Percentiles rank a stretch among this genome's conserved stretches.
Evolutionary conservation across 2,113 vertebrate genomes (phyloP).

Genomic region (Willisornis vidua): DNA sequence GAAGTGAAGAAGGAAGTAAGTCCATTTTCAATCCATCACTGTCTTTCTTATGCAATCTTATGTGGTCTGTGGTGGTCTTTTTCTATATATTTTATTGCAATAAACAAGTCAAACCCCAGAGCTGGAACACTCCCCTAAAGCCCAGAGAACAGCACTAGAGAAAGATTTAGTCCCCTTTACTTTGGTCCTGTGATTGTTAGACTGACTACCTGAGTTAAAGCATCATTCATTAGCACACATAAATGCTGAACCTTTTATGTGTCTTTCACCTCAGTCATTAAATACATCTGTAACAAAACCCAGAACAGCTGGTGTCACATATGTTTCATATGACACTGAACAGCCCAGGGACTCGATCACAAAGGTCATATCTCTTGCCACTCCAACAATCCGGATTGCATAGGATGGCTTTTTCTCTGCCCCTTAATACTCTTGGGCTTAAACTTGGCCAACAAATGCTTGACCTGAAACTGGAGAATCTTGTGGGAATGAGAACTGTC

Average conservation of each 20-base stretch:
- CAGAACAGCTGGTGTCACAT: background rate
- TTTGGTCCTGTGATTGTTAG: background rate
- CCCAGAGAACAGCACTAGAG: background rate
- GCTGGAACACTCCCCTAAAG: background rate
- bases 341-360: background rate
- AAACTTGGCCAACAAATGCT: background rate
- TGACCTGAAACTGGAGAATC: background rate
- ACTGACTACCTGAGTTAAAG: background rate
- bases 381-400: background rate
- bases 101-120: background rate
- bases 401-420: background rate
- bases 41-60: background rate
- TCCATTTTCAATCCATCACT: background rate
- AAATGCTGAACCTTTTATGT: background rate
- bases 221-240: background rate
- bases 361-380: background rate
- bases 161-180: background rate
- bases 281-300: background rate
- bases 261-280: background rate
- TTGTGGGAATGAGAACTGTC: background rate
- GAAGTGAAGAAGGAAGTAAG: background rate
- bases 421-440: background rate
- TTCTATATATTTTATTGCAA: background rate
- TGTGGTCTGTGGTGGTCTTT: background rate
- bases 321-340: background rate